Base-by-base conservation (phyloP, 2,888 invertebrate species). In the Nycteola revayana region DNA sequence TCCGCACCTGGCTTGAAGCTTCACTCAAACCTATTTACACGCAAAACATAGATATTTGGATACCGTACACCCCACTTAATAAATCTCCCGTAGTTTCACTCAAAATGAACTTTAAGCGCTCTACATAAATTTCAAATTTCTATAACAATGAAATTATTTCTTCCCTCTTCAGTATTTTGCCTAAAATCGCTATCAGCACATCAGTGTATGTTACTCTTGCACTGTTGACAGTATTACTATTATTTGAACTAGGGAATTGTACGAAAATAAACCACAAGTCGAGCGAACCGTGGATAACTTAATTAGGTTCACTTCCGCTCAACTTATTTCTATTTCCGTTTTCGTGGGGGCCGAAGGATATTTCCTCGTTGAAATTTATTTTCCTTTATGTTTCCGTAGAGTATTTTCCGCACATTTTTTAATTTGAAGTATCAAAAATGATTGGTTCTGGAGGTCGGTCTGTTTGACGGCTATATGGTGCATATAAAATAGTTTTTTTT, bases 231-330 rank as follows among this genome's bases (percentile, higher is more conserved):
- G 80, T 75, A 73, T 81, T 75, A 79, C 77, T 70, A 74, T 78
- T 83, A 79, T 85, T 84, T 73, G 71, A 71, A 75, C 69, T 66
- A 68, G 66, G 70, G 70, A 73, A 71, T 70, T 67, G 73, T 68
- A 83, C 83, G 70, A 85, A 86, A 87, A 85, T 87, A 87, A 76
- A 74, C 82, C 76, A 75, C 79, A 73, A 79, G 67, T 70, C 66
- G 67, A 75, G 67, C 63, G 72, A 70, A 74, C 73, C 76, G 83
- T 67, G 79, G 85, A 86, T 87, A 87, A 86, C 77, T 84, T 87
- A 86, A 87, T 87, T 86, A 86, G 85, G 80, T 83, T 80, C 75
- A 86, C 83, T 86, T 87, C 87, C 86, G 83, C 77, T 83, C 70
- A 56, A 75, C 73, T 78, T 82, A 85, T 83, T 80, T 85, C 87